Conservation (phyloP, 2,113 vertebrate species). For the Barnardius zonarius region DNA sequence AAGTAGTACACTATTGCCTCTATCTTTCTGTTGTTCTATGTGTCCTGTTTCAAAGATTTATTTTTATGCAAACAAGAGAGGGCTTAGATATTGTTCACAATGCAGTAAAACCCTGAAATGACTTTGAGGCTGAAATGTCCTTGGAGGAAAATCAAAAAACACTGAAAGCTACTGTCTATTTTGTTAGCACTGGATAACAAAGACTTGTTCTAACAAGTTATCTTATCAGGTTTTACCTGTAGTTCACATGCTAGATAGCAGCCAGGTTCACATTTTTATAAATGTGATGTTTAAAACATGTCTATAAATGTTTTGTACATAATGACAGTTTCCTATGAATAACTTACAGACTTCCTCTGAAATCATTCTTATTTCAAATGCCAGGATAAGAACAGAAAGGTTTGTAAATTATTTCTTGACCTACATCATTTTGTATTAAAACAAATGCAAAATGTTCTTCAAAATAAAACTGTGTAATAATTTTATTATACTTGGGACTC, state of each 20-base stretch:
- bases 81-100: slow-evolving; percentile 69
- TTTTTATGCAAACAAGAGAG: slow-evolving; percentile 75
- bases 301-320: slow-evolving; percentile 78
- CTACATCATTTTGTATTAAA: slow-evolving; percentile 80
- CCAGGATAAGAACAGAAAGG: slow-evolving; percentile 74
- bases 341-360: slow-evolving; percentile 78
- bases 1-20: not conserved
- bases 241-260: slow-evolving; percentile 71
- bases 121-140: slow-evolving; percentile 56
- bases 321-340: slow-evolving; percentile 76
- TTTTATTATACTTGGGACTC: slow-evolving; percentile 65
- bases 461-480: slow-evolving; percentile 77
- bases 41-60: slow-evolving; percentile 67
- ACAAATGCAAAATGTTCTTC: slow-evolving; percentile 78
- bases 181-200: slow-evolving; percentile 66
- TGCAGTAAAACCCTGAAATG: slow-evolving; percentile 48
- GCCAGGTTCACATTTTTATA: slow-evolving; percentile 73
- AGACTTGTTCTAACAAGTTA: slow-evolving; percentile 58
- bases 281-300: slow-evolving; percentile 72
- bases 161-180: slow-evolving; percentile 64
- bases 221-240: slow-evolving; percentile 73
- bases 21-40: slow-evolving; percentile 52
- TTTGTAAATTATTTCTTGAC: slow-evolving; percentile 83
- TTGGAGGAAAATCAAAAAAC: slow-evolving; percentile 26
- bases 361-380: slow-evolving; percentile 79